Evolutionary conservation across 2,113 vertebrate genomes (phyloP).

Genomic region (Epinephelus fuscoguttatus): DNA sequence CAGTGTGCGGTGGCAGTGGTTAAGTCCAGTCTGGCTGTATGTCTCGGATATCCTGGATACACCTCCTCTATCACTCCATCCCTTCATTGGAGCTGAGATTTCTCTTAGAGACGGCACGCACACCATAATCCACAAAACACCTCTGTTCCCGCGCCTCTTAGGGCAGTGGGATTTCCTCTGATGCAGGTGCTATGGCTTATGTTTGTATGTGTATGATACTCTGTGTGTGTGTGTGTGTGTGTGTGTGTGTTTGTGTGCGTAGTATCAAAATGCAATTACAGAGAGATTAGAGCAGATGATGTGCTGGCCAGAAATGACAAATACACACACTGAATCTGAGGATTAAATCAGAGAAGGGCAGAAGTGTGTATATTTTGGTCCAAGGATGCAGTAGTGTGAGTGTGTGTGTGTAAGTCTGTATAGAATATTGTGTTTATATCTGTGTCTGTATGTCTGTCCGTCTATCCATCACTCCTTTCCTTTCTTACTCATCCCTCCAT

Average conservation of each 20-base stretch:
- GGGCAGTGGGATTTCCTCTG: slow-evolving; percentile 49
- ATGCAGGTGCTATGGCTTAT: slow-evolving; percentile 49
- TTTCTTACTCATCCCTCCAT: slow-evolving; percentile 15
- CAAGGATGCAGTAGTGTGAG: background rate
- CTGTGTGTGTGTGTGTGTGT: background rate
- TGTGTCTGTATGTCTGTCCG: background rate
- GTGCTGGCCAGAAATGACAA: slow-evolving; percentile 45
- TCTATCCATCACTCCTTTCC: background rate
- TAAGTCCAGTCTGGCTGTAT: slow-evolving; percentile 53
- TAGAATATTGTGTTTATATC: background rate
- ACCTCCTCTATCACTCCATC: slow-evolving; percentile 37
- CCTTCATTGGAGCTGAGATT: slow-evolving; percentile 56
- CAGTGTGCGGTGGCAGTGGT: slow-evolving; percentile 44
- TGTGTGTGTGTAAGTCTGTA: background rate
- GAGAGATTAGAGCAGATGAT: slow-evolving; percentile 65
- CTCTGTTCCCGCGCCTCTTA: slow-evolving; percentile 40
- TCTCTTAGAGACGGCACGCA: slow-evolving; percentile 50
- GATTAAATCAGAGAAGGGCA: slow-evolving; percentile 36
- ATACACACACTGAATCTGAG: slow-evolving; percentile 33
- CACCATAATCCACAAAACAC: slow-evolving; percentile 65
- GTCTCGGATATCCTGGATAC: slow-evolving; percentile 59
- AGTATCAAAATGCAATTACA: slow-evolving; percentile 67
- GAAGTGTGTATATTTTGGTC: slow-evolving; percentile 12
- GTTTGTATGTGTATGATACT: slow-evolving; percentile 2
- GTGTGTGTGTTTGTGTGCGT: slow-evolving; percentile 18